Conservation (phyloP, 2,113 vertebrate species). For the Origma solitaria region DNA sequence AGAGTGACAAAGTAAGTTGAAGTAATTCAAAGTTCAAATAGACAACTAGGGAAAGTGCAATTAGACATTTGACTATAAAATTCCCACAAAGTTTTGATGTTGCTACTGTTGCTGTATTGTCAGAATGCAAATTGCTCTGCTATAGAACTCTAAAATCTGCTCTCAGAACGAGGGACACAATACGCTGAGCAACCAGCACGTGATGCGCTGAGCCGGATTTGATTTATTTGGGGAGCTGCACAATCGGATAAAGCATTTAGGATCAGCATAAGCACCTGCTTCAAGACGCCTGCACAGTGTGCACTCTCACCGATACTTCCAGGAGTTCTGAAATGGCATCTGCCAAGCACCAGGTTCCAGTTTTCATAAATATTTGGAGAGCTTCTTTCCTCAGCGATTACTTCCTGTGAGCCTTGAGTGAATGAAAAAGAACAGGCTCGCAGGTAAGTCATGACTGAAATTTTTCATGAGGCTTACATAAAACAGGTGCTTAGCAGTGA, state of each 20-base stretch:
- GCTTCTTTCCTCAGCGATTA: not conserved
- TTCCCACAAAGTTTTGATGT: not conserved
- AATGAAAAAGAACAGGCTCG: not conserved
- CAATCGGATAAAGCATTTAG: not conserved
- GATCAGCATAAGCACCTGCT: not conserved
- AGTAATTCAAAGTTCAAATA: not conserved
- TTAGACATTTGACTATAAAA: not conserved
- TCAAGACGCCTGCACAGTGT: not conserved
- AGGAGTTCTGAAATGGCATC: not conserved
- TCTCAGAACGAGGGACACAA: not conserved
- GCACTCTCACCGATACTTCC: not conserved
- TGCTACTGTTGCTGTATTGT: not conserved
- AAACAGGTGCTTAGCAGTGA: not conserved
- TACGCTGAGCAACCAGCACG: not conserved
- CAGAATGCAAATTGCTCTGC: not conserved
- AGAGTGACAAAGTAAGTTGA: not conserved
- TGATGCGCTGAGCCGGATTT: not conserved
- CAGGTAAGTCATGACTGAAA: not conserved
- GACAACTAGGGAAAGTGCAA: not conserved
- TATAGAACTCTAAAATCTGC: not conserved
- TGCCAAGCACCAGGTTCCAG: not conserved
- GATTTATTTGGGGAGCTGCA: not conserved
- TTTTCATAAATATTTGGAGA: not conserved
- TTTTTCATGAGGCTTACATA: not conserved
- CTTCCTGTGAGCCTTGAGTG: fast-evolving